Evolutionary conservation across 2,113 vertebrate species (phyloP).

Genomic region (Sitta europaea): DNA sequence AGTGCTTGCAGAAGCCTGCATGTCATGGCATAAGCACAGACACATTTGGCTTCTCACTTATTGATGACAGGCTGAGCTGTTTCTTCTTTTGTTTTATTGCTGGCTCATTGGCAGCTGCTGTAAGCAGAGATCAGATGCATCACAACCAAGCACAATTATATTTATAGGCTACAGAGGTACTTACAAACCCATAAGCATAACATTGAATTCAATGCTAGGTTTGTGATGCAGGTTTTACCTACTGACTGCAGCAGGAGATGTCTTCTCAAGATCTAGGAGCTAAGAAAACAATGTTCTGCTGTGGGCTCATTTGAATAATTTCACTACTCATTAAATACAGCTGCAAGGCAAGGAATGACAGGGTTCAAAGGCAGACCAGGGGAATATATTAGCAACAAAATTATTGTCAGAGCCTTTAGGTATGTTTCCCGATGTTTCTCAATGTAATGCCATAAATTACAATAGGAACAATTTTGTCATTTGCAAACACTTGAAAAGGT

Average conservation of each 20-base stretch:
- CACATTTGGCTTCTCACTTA: constrained; percentile 52
- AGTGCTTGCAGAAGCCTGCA: constrained; percentile 20
- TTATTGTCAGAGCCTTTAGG: constrained; percentile 69
- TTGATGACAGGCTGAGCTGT: constrained; percentile 31
- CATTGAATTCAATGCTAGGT: background rate
- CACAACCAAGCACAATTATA: constrained; percentile 31
- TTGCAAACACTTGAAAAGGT: constrained; percentile 42
- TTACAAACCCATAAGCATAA: constrained; percentile 37
- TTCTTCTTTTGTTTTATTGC: constrained; percentile 61
- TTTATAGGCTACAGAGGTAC: constrained; percentile 19
- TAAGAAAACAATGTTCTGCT: constrained; percentile 63
- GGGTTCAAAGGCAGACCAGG: constrained; percentile 76
- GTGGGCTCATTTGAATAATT: constrained; percentile 77
- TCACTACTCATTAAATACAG: constrained; percentile 80
- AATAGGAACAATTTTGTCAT: constrained; percentile 60
- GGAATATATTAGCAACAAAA: constrained; percentile 76
- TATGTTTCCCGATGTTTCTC: constrained; percentile 62
- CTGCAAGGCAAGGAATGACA: constrained; percentile 71
- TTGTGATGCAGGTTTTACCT: constrained; percentile 31
- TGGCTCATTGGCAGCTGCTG: constrained; percentile 45
- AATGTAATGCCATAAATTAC: constrained; percentile 62
- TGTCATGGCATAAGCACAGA: background rate
- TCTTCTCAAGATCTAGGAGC: constrained; percentile 47
- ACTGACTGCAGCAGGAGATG: constrained; percentile 24
- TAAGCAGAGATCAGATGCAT: constrained; percentile 30